phyloP scores from a whole-genome alignment of 2,888 invertebrate species.

The Drosophila paramelanica region DNA sequence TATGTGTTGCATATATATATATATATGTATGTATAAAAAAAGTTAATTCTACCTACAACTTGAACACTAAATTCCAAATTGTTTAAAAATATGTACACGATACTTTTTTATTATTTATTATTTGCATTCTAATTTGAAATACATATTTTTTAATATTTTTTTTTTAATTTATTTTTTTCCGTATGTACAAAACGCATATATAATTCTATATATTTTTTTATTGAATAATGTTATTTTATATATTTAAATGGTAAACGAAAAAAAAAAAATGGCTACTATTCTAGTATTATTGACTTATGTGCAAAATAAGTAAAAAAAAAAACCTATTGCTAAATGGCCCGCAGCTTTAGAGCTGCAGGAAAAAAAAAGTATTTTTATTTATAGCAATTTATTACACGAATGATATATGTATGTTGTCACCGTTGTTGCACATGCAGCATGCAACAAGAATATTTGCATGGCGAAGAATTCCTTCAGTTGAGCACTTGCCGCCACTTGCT shows the following conservation, averaged over 20 bases:
- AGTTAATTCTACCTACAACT: slow-evolving; percentile 53
- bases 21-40: slow-evolving; percentile 28
- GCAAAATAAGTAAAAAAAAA: slow-evolving; percentile 37
- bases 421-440: slow-evolving; percentile 17
- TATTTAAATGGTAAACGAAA: slow-evolving; percentile 41
- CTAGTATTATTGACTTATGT: slow-evolving; percentile 64
- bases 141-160: slow-evolving; percentile 16
- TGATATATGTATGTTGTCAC: slow-evolving; percentile 51
- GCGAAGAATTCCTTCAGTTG: slow-evolving; percentile 9
- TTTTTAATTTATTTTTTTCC: slow-evolving; percentile 15
- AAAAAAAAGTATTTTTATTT: slow-evolving; percentile 33
- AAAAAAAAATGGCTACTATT: slow-evolving; percentile 36
- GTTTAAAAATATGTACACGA: slow-evolving; percentile 42
- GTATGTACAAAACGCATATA: slow-evolving; percentile 53
- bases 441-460: slow-evolving; percentile 13
- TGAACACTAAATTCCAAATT: slow-evolving; percentile 43
- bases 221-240: slow-evolving; percentile 19
- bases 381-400: slow-evolving; percentile 50
- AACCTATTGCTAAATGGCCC: slow-evolving; percentile 40
- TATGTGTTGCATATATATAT: slow-evolving; percentile 4
- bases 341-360: slow-evolving; percentile 50
- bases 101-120: slow-evolving; percentile 17
- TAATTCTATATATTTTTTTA: slow-evolving; percentile 5
- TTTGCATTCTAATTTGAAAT: slow-evolving; percentile 47
- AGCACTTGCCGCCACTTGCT: slow-evolving; percentile 4